Evolutionary conservation across 1,140 invertebrate genomes (phyloP).

Genomic region (Drosophila murphyi): DNA sequence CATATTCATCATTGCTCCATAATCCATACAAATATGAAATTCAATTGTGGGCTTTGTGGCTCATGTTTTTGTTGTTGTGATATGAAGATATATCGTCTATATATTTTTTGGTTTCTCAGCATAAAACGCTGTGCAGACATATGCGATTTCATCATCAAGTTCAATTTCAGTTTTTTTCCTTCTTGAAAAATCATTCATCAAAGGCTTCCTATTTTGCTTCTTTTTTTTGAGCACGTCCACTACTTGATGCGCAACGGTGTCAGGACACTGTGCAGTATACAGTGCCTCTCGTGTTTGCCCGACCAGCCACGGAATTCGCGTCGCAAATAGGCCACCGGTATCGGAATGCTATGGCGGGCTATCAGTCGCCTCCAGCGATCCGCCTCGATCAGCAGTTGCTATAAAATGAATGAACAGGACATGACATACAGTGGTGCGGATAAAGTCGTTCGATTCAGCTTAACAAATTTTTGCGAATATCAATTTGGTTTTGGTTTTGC

Average conservation of each 20-base stretch:
- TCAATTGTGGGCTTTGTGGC: slow-evolving; percentile 52
- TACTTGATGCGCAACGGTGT: slow-evolving; percentile 80
- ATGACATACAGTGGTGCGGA: slow-evolving; percentile 64
- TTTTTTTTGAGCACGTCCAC: slow-evolving; percentile 58
- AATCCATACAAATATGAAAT: slow-evolving; percentile 41
- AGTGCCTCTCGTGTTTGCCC: slow-evolving; percentile 82
- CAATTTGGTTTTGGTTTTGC: slow-evolving; percentile 63
- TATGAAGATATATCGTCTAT: slow-evolving; percentile 59
- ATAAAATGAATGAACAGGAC: slow-evolving; percentile 63
- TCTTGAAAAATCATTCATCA: slow-evolving; percentile 58
- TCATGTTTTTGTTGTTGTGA: slow-evolving; percentile 43
- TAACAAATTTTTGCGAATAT: slow-evolving; percentile 32
- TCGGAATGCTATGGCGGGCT: slow-evolving; percentile 71
- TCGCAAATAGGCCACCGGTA: slow-evolving; percentile 65
- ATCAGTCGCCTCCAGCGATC: slow-evolving; percentile 82
- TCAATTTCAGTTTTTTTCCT: slow-evolving; percentile 46
- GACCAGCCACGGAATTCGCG: slow-evolving; percentile 84
- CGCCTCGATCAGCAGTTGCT: slow-evolving; percentile 81
- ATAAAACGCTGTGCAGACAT: slow-evolving; percentile 79
- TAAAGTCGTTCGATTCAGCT: slow-evolving; percentile 43
- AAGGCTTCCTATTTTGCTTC: slow-evolving; percentile 4
- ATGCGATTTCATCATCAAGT: slow-evolving; percentile 35
- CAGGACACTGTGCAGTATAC: slow-evolving; percentile 83
- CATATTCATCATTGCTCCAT: slow-evolving; percentile 18
- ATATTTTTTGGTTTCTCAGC: slow-evolving; percentile 75